Evolutionary conservation across 2,797 vertebrate species (phyloP).

Genomic region (Columba guinea): DNA sequence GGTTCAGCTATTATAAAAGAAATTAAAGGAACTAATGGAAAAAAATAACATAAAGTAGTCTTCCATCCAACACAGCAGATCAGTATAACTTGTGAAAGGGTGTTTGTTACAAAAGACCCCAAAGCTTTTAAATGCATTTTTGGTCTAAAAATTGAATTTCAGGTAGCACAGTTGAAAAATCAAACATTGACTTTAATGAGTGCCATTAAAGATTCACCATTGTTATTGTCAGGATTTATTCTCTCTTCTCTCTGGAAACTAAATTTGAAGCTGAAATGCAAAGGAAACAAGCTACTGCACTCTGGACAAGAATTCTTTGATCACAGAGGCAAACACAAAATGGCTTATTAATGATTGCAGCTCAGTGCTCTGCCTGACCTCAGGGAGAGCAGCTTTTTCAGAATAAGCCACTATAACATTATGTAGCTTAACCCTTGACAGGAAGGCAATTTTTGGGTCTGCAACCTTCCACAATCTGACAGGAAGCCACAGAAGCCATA

Average conservation of each 20-base stretch:
- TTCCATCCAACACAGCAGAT: slow-evolving; percentile 17
- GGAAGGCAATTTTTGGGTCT: background rate
- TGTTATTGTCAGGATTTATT: slow-evolving; percentile 67
- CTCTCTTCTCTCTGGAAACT: slow-evolving; percentile 47
- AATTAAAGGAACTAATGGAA: slow-evolving; percentile 73
- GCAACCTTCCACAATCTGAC: background rate
- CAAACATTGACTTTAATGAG: slow-evolving; percentile 63
- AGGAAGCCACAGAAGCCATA: background rate
- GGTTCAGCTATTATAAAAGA: slow-evolving; percentile 48
- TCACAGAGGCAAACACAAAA: slow-evolving; percentile 67
- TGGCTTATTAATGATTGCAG: slow-evolving; percentile 64
- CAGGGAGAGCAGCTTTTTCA: slow-evolving; percentile 29
- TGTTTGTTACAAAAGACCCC: slow-evolving; percentile 60
- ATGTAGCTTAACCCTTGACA: slow-evolving; percentile 48
- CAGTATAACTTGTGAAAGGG: slow-evolving; percentile 30
- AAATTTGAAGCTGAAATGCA: slow-evolving; percentile 44
- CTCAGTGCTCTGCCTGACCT: slow-evolving; percentile 56
- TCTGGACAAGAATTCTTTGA: slow-evolving; percentile 45
- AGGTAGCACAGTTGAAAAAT: slow-evolving; percentile 57
- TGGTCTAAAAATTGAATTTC: slow-evolving; percentile 66
- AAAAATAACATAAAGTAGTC: slow-evolving; percentile 49
- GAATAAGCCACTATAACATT: slow-evolving; percentile 5
- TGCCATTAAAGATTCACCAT: slow-evolving; percentile 57
- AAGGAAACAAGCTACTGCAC: slow-evolving; percentile 57
- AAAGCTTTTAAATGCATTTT: slow-evolving; percentile 67